Conservation (phyloP, 2,113 vertebrate species). For the Crotalus tigris region DNA sequence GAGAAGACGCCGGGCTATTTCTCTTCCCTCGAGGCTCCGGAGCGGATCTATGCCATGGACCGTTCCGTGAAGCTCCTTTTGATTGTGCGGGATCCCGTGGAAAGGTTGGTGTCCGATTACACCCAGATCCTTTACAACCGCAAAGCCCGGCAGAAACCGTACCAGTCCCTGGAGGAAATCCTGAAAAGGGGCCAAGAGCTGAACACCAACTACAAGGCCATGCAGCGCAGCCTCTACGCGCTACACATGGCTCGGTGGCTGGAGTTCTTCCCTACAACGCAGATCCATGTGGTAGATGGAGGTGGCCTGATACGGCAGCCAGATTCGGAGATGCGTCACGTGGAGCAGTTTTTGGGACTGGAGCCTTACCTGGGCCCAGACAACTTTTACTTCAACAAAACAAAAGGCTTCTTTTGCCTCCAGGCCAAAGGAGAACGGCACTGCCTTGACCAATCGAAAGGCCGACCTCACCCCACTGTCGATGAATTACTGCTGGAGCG, state of each 20-base stretch:
- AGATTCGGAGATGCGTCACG: slow-evolving; percentile 73
- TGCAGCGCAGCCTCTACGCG: slow-evolving; percentile 79
- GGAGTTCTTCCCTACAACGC: slow-evolving; percentile 69
- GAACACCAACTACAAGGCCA: slow-evolving; percentile 72
- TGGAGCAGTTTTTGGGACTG: slow-evolving; percentile 74
- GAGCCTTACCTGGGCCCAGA: slow-evolving; percentile 64
- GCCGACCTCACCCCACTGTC: slow-evolving; percentile 73
- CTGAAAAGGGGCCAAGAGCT: slow-evolving; percentile 62
- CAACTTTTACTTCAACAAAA: slow-evolving; percentile 82
- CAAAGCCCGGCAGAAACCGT: slow-evolving; percentile 71
- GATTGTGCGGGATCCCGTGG: slow-evolving; percentile 77
- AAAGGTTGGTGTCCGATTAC: slow-evolving; percentile 80
- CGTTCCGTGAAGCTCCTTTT: slow-evolving; percentile 71
- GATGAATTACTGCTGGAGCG: slow-evolving; percentile 65
- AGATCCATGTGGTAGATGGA: slow-evolving; percentile 80
- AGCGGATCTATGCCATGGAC: slow-evolving; percentile 68
- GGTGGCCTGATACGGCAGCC: slow-evolving; percentile 75
- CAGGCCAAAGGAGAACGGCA: slow-evolving; percentile 65
- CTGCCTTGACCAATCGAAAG: slow-evolving; percentile 80
- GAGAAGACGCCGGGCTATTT: slow-evolving; percentile 83
- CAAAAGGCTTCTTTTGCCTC: slow-evolving; percentile 82
- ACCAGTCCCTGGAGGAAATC: slow-evolving; percentile 72
- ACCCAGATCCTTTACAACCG: slow-evolving; percentile 82
- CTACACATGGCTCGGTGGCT: slow-evolving; percentile 73
- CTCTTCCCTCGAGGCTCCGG: slow-evolving; percentile 66